Conservation (phyloP, 2,797 vertebrate species). For the Hybognathus amarus region DNA sequence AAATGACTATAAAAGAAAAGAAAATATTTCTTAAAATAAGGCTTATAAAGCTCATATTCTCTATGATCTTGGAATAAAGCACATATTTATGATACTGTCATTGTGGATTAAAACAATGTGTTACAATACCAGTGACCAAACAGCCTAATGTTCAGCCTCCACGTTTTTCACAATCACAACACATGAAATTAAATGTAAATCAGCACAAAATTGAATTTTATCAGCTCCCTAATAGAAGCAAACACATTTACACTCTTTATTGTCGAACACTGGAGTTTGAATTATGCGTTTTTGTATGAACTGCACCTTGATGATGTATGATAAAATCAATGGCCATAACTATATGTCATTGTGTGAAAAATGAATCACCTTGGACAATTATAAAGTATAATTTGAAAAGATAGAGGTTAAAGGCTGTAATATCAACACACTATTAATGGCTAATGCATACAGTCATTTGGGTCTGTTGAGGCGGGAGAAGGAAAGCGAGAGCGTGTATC, state of each 20-base stretch:
- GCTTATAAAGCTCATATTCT: not conserved
- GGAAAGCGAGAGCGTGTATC: slow-evolving; percentile 1
- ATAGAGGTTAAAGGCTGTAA: not conserved
- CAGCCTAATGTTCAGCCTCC: not conserved
- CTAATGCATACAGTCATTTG: slow-evolving; percentile 20
- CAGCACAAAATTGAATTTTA: not conserved
- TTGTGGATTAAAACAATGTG: not conserved
- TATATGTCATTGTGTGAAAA: not conserved
- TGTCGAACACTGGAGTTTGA: not conserved
- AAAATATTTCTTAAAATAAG: not conserved
- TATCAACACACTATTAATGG: slow-evolving; percentile 40
- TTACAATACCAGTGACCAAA: not conserved
- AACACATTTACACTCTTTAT: not conserved
- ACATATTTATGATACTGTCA: not conserved
- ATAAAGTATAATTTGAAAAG: slow-evolving; percentile 1
- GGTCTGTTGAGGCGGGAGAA: not conserved
- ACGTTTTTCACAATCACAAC: not conserved
- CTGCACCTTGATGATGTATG: slow-evolving; percentile 21
- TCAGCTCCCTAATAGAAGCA: not conserved
- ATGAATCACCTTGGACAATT: not conserved
- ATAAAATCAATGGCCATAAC: slow-evolving; percentile 2
- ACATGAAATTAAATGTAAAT: not conserved
- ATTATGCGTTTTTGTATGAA: not conserved
- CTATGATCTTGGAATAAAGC: not conserved
- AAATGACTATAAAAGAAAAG: too few relatives aligned